Conservation (phyloP, 2,113 vertebrate species). For the Tursiops truncatus region DNA sequence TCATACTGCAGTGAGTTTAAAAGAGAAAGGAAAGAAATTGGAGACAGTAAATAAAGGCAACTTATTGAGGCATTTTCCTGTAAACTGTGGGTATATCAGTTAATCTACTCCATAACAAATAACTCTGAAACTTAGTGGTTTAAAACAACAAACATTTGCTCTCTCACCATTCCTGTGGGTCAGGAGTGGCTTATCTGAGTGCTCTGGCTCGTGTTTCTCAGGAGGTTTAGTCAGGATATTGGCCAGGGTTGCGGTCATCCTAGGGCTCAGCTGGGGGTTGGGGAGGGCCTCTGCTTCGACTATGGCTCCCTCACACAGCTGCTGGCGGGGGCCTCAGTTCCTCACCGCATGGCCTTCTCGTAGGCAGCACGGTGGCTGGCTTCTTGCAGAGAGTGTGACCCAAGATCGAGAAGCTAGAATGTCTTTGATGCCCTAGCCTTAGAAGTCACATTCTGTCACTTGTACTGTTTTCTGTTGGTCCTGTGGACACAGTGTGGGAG, state of each 20-base stretch:
- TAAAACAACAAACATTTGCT: background rate
- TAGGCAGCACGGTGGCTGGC: background rate
- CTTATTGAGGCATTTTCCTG: background rate
- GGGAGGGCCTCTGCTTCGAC: background rate
- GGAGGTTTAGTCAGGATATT: background rate
- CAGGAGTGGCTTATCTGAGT: background rate
- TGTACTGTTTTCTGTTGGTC: background rate
- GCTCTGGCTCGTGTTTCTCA: background rate
- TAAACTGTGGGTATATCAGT: background rate
- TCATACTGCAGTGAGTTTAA: background rate
- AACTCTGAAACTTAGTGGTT: background rate
- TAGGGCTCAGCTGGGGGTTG: background rate
- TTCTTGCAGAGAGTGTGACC: background rate
- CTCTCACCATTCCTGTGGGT: background rate
- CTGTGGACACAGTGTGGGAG: background rate
- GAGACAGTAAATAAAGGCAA: background rate
- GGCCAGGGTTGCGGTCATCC: background rate
- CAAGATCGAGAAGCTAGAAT: background rate
- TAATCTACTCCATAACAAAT: background rate
- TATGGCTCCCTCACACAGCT: background rate
- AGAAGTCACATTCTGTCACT: background rate
- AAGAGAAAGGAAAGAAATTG: background rate
- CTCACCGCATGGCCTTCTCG: no score
- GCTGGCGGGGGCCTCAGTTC: background rate
- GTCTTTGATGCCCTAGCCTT: background rate